Evolutionary conservation across 2,113 vertebrate genomes (phyloP), one percentile per base, ranked within the genome.

Genomic region (Aphelocoma coerulescens): DNA sequence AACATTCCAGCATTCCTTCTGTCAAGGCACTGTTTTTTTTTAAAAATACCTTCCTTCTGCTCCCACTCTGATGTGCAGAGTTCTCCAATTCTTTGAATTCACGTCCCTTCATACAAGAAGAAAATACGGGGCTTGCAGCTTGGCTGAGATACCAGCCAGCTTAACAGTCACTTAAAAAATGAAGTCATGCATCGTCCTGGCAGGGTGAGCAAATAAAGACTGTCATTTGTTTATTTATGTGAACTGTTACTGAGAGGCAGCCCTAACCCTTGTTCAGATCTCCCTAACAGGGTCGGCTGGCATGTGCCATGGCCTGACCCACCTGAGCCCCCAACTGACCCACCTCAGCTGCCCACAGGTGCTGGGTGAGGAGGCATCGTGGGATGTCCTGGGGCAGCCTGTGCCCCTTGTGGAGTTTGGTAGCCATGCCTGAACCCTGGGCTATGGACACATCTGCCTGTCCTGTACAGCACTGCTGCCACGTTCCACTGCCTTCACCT

Each of bases 131-230:
- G 67, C 28, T 52, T 35, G 37, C 24, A 22, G 37, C 10, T 2
- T n/a, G 35, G 11, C 58, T 35, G 76, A 74, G 63, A 23, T 5
- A 46, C n/a, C 54, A 39, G 26, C 6, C 52, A 58, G 19, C 9
- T 10, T 18, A 68, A 30, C 9, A 30, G 7, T 5, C 7, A 2
- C 48, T 39, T 44, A 2, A 5, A 48, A 63, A 35, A n/a, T 3
- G 28, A 7, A 44, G 30, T 4, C n/a, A 71, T 3, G 9, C 0
- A 0, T 16, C 2, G 0, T 13, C 30, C 54, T 13, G 51, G 68
- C n/a, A 17, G 28, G 26, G 20, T 24, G 28, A 49, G 67, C 58
- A 43, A 33, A 33, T 3, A 3, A 11, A 65, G 23, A 27, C 17
- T 41, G 51, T 13, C 2, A 39, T n/a, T 22, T 68, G 17, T 59